These are phyloP conservation scores for Ammospiza maritima DNA, from an alignment of 2,797 vertebrate species.

Conservation along the genomic window DNA sequence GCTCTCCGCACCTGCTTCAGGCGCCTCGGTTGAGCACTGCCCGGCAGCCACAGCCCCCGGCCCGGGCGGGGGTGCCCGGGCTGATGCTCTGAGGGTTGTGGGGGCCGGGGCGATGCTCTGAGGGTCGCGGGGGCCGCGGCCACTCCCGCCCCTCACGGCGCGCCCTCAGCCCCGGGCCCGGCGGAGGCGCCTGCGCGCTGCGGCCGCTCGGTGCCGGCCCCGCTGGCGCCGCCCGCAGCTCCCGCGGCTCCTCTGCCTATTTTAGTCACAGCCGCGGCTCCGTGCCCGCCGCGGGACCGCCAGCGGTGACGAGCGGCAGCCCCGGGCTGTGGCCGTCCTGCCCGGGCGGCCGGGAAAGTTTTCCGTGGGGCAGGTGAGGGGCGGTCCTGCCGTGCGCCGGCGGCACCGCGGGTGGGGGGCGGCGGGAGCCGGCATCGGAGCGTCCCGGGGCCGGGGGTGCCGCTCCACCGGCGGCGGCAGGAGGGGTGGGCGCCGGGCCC, in stretches of 20 bases:
- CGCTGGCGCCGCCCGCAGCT: slow-evolving; percentile 3
- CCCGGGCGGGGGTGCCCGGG: fast-evolving
- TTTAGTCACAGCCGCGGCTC: slow-evolving; percentile 33
- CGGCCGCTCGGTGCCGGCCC: not conserved
- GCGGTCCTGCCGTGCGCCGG: not conserved
- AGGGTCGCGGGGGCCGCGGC: not conserved
- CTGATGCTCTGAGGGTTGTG: not conserved
- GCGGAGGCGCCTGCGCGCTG: slow-evolving; percentile 18
- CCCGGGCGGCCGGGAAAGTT: not conserved
- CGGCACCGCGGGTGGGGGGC: not conserved
- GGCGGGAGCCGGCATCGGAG: not conserved
- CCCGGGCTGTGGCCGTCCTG: fast-evolving
- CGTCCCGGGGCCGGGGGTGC: not conserved
- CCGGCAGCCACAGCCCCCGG: fast-evolving
- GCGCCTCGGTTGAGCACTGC: fast-evolving
- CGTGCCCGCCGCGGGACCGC: not conserved
- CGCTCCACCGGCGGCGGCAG: not conserved
- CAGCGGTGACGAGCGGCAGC: not conserved
- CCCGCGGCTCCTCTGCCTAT: slow-evolving; percentile 28
- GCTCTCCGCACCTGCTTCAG: fast-evolving
- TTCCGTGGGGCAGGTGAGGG: not conserved
- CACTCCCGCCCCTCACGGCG: not conserved
- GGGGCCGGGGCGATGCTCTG: not conserved
- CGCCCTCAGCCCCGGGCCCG: not conserved
- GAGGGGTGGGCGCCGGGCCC: not conserved